Evolutionary conservation across 1,140 invertebrate genomes (phyloP), one percentile per base, ranked within the genome.

Genomic region (Aphis craccivora): DNA sequence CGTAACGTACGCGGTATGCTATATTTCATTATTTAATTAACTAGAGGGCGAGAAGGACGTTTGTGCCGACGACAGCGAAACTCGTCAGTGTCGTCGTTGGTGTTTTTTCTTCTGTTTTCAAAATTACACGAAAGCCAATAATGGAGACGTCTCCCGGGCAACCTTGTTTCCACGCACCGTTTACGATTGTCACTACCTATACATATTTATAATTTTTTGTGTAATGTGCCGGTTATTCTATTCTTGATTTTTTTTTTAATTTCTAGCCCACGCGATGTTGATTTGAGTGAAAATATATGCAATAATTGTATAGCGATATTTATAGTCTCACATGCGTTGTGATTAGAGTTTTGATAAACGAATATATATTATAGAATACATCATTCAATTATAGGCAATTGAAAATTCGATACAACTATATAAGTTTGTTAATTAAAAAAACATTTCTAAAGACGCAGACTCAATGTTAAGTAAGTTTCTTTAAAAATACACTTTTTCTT

Each of bases 11-110:
- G 30, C 45, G 18, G 30, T 88, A 88, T 48, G 37, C 91, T n/a
- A 93, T 93, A 93, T 93, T 93, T 93, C 91, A 93, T 51, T 55
- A 93, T 93, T 93, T 93, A 93, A 93, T 93, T 93, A 93, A 93
- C 81, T 84, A 53, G 91, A 53, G 81, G 48, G 76, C 91, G 91
- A 93, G 90, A 84, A 93, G 91, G 37, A 93, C 91, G 91, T 40
- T 84, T 86, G 60, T 76, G 91, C 14, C 81, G 91, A 86, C 81
- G 91, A 93, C 91, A 93, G 91, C 91, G 91, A 93, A 93, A 93
- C 91, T 93, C 91, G 91, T 93, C 91, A 83, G 81, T 91, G 90
- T 91, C 67, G 67, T 91, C 45, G 55, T 76, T 81, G 67, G 25
- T 81, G 23, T 91, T 91, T 91, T 84, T 92, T 48, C 84, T 48